phyloP scores from a whole-genome alignment of 2,113 vertebrate genomes.

The Gopherus evgoodei region DNA sequence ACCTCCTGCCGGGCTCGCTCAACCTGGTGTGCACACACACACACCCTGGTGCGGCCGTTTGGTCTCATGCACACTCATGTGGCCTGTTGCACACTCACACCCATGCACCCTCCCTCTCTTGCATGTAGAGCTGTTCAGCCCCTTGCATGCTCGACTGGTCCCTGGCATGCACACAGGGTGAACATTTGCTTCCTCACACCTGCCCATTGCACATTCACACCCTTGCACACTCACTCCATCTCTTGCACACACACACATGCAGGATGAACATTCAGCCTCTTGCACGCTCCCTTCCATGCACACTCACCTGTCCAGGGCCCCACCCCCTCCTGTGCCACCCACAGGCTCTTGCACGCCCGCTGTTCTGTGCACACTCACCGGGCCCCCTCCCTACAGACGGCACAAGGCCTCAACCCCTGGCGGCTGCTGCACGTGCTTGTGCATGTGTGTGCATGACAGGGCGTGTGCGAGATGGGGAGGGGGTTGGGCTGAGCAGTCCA shows the following conservation, averaged over 20 bases:
- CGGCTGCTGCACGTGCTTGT: no score
- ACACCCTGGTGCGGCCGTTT: fast-evolving
- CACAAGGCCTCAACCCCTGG: no score
- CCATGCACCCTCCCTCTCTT: background rate
- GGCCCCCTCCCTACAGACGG: no score
- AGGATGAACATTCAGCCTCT: background rate
- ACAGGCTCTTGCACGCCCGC: no score
- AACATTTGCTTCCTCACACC: background rate
- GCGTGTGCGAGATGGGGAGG: no score
- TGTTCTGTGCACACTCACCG: background rate
- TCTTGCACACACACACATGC: no score
- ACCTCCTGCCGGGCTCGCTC: background rate
- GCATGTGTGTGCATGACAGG: no score
- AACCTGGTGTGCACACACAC: background rate
- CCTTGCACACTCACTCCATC: no score
- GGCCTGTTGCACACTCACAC: background rate
- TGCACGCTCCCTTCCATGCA: background rate
- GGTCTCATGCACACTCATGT: background rate
- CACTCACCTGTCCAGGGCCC: background rate
- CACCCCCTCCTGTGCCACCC: background rate
- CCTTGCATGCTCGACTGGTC: background rate
- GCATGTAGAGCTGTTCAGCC: background rate
- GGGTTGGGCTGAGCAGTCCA: background rate
- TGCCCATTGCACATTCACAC: no score
- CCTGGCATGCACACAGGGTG: no score